Percentiles rank a stretch among this genome's conserved stretches.
Evolutionary conservation across 1,140 invertebrate genomes (phyloP).

Genomic region (Teleogryllus occipitalis): DNA sequence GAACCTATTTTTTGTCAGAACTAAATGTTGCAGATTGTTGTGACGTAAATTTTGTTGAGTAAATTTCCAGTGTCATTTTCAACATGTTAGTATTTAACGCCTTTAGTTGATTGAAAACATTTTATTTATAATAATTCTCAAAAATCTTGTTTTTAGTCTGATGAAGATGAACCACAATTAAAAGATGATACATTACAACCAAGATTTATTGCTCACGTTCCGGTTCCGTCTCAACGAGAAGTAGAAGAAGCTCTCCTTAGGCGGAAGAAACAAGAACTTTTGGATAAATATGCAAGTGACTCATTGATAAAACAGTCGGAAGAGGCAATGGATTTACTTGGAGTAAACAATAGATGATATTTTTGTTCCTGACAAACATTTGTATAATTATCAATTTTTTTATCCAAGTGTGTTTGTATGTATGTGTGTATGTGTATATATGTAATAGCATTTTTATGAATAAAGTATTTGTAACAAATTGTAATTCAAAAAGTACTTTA

Average conservation of each 20-base stretch:
- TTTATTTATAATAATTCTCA: not conserved
- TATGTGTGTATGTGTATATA: too few species aligned
- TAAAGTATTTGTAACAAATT: too few species aligned
- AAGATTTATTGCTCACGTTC: conserved; percentile 70
- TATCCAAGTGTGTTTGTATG: too few species aligned
- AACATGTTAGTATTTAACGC: not conserved
- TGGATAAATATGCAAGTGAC: conserved; percentile 57
- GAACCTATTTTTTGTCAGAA: too few species aligned
- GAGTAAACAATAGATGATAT: conserved; percentile 12
- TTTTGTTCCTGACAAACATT: not conserved
- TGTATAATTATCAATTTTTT: too few species aligned
- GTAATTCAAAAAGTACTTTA: too few species aligned
- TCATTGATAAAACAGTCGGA: conserved; percentile 17
- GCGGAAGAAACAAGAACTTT: conserved; percentile 80
- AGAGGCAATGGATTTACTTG: conserved; percentile 19
- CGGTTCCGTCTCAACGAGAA: conserved; percentile 80
- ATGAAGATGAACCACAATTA: conserved; percentile 25
- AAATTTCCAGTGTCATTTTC: not conserved
- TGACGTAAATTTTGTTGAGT: not conserved
- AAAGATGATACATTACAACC: conserved; percentile 31
- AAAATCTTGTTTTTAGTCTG: conserved; percentile 24
- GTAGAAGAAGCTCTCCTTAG: conserved; percentile 81
- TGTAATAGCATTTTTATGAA: too few species aligned
- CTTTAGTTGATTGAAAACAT: not conserved
- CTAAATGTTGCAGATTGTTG: too few species aligned